Evolutionary conservation across 2,888 invertebrate genomes (phyloP).

Genomic region (Frankliniella intonsa): DNA sequence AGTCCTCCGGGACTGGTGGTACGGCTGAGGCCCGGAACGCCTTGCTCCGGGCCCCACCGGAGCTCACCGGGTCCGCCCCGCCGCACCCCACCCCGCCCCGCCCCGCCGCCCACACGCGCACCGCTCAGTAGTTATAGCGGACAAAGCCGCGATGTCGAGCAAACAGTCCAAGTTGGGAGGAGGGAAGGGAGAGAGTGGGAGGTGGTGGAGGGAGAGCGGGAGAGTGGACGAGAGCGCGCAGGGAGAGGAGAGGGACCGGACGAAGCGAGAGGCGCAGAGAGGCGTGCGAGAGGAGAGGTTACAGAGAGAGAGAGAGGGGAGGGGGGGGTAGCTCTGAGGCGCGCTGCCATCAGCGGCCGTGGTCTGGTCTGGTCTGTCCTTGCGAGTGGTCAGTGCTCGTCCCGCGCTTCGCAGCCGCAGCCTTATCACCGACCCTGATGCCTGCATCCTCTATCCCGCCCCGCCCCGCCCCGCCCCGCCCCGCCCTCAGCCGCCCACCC

Average conservation of each 20-base stretch:
- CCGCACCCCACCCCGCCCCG: not conserved
- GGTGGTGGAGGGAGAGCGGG: no score
- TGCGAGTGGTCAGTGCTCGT: no score
- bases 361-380: no score
- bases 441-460: not conserved
- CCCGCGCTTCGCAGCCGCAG: no score
- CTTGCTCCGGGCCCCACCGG: not conserved
- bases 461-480: not conserved
- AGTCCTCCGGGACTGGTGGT: not conserved
- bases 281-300: not conserved
- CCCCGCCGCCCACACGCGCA: not conserved
- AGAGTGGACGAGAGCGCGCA: no score
- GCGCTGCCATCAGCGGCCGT: no score
- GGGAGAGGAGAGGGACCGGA: not conserved
- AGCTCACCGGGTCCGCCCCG: not conserved
- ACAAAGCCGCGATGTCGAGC: not conserved
- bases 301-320: not conserved
- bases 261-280: not conserved
- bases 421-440: not conserved
- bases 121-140: not conserved
- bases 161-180: not conserved
- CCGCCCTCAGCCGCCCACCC: not conserved
- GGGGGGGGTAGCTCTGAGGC: not conserved
- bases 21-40: not conserved
- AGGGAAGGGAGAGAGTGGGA: not conserved